Evolutionary conservation across 2,888 invertebrate genomes (phyloP), one percentile per base, ranked within the genome.

Genomic region (Troglohyphantes excavatus): DNA sequence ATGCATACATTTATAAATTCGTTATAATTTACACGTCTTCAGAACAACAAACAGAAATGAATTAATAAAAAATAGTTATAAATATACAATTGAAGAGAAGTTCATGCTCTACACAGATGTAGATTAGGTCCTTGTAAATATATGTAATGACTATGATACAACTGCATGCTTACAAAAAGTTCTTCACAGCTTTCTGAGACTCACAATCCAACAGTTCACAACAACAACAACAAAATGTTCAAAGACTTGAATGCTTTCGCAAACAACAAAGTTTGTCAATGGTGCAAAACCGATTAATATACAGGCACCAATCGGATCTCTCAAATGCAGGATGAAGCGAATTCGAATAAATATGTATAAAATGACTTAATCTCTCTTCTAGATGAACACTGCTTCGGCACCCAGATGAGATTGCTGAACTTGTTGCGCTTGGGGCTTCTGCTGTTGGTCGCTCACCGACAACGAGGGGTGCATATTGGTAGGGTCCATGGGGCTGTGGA

Each of bases 401-500:
- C 81, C 84, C 59, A 84, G 39, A 68, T 91, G 91, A 11, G 86
- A 76, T 59, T 89, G 83, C 61, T 89, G 89, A 11, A 86, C 63
- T 61, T 84, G 84, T 76, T 91, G 91, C 73, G 79, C 67, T 85
- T 70, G 81, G 27, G 87, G 75, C 43, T 79, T 79, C 29, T 91
- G 83, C 79, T 88, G 90, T 26, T 90, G 90, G 26, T 90, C 88
- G 61, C 81, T 75, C 2, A 83, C 78, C n/a, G 83, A 68, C 46
- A 85, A 43, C 23, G 78, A 59, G 13, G 78, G 91, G 63, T 91
- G 91, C 46, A 90, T 70, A 72, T 76, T 89, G 2, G 85, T 67
- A 3, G 91, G 89, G n/a, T 85, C 89, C 87, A 92, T 92, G 0
- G 97, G 97, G 93, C 96, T 96, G 92, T 96, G 96, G 91, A 96